Evolutionary conservation across 1,140 invertebrate species (phyloP), one percentile per base, ranked within the genome.

Genomic region (Cotesia glomerata): DNA sequence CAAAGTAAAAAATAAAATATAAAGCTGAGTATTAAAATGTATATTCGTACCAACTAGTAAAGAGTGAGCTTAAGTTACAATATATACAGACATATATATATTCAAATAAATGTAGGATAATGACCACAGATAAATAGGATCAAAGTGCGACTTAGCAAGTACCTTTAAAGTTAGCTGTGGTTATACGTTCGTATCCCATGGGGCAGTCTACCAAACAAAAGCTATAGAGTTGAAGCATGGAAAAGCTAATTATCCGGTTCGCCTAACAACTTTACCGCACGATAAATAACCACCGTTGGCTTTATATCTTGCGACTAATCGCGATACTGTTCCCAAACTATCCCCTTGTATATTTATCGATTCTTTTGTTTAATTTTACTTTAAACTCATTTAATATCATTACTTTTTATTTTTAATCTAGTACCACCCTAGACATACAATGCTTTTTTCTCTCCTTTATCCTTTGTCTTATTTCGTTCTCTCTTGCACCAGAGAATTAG

Each of bases 221-320:
- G 62, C 16, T 49, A 35, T 13, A 32, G 34, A 34, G 51, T 14
- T 67, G 49, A 54, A 65, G 61, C 61, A 65, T 52, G 52, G 59
- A 71, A 65, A 71, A 71, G 69, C 69, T 71, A 71, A 71, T 71
- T 71, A 71, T 71, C 45, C 62, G 69, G 61, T 71, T 65, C 34
- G 45, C 69, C 62, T 71, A 71, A 71, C 61, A 64, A 71, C 69
- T 71, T 71, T 56, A 71, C 69, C 49, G 51, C 61, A 71, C 61
- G 69, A 71, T 71, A 71, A 71, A 71, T 71, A 71, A 71, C 56
- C 62, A 16, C 32, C n/a, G 34, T 5, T n/a, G 45, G 61, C 45
- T 35, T 71, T 71, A 71, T 65, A 65, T 63, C 69, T 64, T 18
- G 61, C n/a, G 26, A 65, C 61, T 35, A 71, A 71, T 63, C 69